A percentile compares a stretch with the other conserved stretches of the same genome.
Conservation (phyloP, 2,797 vertebrate genomes). For the Cirrhinus molitorella region DNA sequence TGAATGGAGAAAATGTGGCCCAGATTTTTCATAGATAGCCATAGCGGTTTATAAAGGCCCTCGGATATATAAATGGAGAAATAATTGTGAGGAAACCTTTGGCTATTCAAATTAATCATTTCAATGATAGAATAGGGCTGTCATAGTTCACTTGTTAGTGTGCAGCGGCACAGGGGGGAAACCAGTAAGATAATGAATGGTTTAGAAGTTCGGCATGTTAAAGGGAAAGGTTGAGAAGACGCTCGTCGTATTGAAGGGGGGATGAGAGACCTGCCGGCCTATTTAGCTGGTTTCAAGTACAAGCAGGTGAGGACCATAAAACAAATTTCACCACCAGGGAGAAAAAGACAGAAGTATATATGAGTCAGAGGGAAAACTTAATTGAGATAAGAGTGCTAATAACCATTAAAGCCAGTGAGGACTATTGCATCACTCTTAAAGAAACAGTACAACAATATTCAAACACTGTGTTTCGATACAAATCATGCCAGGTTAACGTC, state of each 20-base stretch:
- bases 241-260: constrained; percentile 16
- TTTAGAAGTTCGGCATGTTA: constrained; percentile 58
- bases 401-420: background rate
- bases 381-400: background rate
- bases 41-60: constrained; percentile 48
- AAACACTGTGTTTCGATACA: background rate
- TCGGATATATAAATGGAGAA: constrained; percentile 55
- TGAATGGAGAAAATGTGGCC: constrained; percentile 53
- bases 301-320: constrained; percentile 28
- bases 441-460: background rate
- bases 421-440: constrained; percentile 4
- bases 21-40: constrained; percentile 59
- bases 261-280: constrained; percentile 33
- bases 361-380: constrained; percentile 9
- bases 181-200: constrained; percentile 62
- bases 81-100: constrained; percentile 56
- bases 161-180: constrained; percentile 50
- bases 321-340: constrained; percentile 20
- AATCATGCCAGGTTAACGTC: background rate
- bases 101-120: constrained; percentile 64
- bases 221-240: constrained; percentile 49
- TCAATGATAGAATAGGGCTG: constrained; percentile 64
- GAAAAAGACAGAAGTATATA: background rate
- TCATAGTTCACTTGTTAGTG: constrained; percentile 63
- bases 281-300: constrained; percentile 41